Percentiles rank a stretch among this genome's conserved stretches.
Evolutionary conservation across 2,113 vertebrate species (phyloP).

Genomic region (Leptodactylus fuscus): DNA sequence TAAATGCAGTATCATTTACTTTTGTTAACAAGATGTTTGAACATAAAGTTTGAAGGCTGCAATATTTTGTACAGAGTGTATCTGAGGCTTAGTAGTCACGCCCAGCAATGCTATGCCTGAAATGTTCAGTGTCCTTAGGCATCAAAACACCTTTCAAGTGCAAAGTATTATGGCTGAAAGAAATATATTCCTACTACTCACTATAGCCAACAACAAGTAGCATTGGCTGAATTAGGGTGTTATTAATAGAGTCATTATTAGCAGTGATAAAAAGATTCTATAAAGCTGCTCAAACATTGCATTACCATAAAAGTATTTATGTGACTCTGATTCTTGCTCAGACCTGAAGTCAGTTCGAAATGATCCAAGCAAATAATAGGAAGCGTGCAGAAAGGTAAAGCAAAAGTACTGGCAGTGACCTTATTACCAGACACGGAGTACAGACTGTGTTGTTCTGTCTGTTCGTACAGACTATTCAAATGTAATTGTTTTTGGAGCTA

Average conservation of each 20-base stretch:
- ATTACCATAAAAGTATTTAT: neutral
- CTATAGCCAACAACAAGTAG: neutral
- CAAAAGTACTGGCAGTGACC: neutral
- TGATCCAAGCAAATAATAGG: too few species aligned
- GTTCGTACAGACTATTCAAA: too few species aligned
- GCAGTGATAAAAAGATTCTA: neutral
- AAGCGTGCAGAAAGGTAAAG: too few species aligned
- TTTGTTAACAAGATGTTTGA: neutral
- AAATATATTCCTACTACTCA: neutral
- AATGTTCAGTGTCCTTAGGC: slow-evolving; percentile 23
- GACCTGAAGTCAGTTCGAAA: too few species aligned
- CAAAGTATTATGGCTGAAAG: neutral
- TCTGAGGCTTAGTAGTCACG: neutral
- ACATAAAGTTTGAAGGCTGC: too few species aligned
- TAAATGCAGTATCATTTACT: neutral
- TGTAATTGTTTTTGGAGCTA: too few species aligned
- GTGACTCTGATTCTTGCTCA: neutral
- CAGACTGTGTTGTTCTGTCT: neutral
- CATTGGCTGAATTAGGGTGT: too few species aligned
- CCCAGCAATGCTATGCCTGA: neutral
- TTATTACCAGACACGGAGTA: neutral
- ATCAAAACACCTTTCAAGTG: neutral
- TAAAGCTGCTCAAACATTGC: neutral
- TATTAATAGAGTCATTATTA: too few species aligned
- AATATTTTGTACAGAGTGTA: neutral